Evolutionary conservation across 2,113 vertebrate species (phyloP), one percentile per base, ranked within the genome.

Genomic region (Acanthisitta chloris): DNA sequence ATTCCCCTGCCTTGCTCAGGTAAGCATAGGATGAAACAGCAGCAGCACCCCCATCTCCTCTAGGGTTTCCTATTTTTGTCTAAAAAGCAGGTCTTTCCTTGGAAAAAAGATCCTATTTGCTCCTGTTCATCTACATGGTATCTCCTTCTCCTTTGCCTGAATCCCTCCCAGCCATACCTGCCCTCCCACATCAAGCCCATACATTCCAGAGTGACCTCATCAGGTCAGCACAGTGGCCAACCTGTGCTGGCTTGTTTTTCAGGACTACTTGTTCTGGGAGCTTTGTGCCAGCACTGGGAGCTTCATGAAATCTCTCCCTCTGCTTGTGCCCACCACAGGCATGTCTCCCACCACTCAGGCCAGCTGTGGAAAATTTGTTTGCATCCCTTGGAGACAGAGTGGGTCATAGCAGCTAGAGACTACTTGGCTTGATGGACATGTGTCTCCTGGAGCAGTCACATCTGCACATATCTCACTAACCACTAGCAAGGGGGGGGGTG

Each of bases 131-230:
- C 36, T 72, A 16, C 33, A 17, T 38, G 33, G 5, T 61, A 64
- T 45, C 42, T 61, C 10, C 10, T 29, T 46, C 28, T 73, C 15
- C 36, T 79, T 31, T 67, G 21, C 48, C 80, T 31, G 46, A 67
- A 17, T 36, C 14, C 7, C 18, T 54, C 46, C 25, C 38, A 67
- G 57, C 25, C 18, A 17, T 3, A 29, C 46, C 55, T 57, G 55
- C 20, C 18, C 18, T 49, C 18, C 46, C 12, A 43, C 24, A 5
- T 51, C 9, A 52, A 43, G 9, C 14, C 59, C 2, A 0, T 21
- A 14, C 0, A 0, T 31, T 28, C 18, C 25, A 23, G 40, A 42
- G 36, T 8, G 87, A 36, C 36, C 70, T 69, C 7, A 1, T 5
- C 46, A 29, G 29, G 20, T 4, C 65, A 24, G 40, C 25, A 7